Base-by-base conservation (phyloP, 2,797 vertebrate genomes). In the Cygnus olor region DNA sequence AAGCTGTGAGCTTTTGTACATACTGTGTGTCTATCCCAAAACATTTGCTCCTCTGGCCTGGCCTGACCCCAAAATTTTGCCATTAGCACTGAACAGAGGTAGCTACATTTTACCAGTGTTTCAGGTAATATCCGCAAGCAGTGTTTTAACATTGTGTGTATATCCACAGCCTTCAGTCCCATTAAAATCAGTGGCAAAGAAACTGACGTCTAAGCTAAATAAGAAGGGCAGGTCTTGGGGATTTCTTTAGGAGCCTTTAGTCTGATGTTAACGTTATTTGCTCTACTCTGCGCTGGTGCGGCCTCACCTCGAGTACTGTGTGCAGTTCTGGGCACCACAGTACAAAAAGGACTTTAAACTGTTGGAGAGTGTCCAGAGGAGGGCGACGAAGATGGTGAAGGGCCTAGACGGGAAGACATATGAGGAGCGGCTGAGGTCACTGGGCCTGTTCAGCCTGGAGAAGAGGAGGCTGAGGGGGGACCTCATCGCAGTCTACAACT, bases 201-300 rank as follows among this genome's bases (percentile, higher is more conserved):
- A 91, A 34, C 9, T 19, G 15, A 1, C 13, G 20, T 74, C 51
- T 77, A 65, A 76, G 51, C 14, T 88, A 36, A 66, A 56, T 32
- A 69, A 51, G 65, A 88, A 79, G 83, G 20, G 6, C 30, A 47
- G 56, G 56, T 36, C 21, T 40, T 78, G 61, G 63, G 18, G 36
- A 88, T 40, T 70, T 91, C 57, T 71, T 89, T 81, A 90, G 56
- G 61, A 80, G 60, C 73, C 88, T 94, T 95, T 79, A 95, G 68
- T 40, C 56, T 90, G 76, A 86, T 51, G 17, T 44, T 36, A 69
- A 80, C 44, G 22, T 86, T 63, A 36, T 72, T 38, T 38, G 10
- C 38, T 38, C 38, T 38, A 10, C 38, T 38, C 38, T 11, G 38
- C 10, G 38, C 38, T 38, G 38, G 38, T 38, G 38, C 38, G 11